Base-by-base conservation (phyloP, 37 sponge, comb jelly and placozoan species). In the Ephydatia muelleri region DNA sequence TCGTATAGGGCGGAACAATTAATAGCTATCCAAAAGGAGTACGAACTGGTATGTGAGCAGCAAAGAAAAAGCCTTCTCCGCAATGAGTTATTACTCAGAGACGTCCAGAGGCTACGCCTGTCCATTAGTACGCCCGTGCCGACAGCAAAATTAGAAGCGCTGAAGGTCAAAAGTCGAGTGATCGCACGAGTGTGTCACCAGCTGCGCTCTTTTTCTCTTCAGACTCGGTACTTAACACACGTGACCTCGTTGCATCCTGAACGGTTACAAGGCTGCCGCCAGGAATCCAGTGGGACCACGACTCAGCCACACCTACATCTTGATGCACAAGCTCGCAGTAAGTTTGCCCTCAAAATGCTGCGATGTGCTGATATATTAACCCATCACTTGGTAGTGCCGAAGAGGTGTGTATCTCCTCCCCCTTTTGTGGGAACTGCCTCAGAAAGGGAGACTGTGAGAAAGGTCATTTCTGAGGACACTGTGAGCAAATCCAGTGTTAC, bases 11-110 rank as follows among this genome's bases (percentile, higher is more conserved):
- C 57, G 16, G 16, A 57, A 11, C 57, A 57, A 21, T 4, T 57
- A 32, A 6, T 37, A 38, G 43, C 76, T 75, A 38, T 84, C 26
- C 68, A 38, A 3, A 40, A 39, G 23, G n/a, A 40, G 16, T 77
- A 84, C 67, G 31, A 84, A 13, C 38, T 34, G 47, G 85, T 68
- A 16, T 84, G 85, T 68, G 48, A 77, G 78, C 27, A 68, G 0
- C 47, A 84, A 48, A 34, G 70, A 16, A 16, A 37, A 5, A 69
- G 78, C 21, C 27, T 5, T 64, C 38, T 38, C 26, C 70, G 85
- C 27, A 84, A 84, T 40, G 67, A 25, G 30, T 21, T 49, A 0
- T 49, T 84, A 38, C 36, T 76, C 32, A n/a, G 67, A 6, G 85
- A 84, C 68, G 2, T 84, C 23, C 25, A 68, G 16, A 67, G 76